Base-by-base conservation (phyloP, 2,888 invertebrate species). In the Tipula unca region DNA sequence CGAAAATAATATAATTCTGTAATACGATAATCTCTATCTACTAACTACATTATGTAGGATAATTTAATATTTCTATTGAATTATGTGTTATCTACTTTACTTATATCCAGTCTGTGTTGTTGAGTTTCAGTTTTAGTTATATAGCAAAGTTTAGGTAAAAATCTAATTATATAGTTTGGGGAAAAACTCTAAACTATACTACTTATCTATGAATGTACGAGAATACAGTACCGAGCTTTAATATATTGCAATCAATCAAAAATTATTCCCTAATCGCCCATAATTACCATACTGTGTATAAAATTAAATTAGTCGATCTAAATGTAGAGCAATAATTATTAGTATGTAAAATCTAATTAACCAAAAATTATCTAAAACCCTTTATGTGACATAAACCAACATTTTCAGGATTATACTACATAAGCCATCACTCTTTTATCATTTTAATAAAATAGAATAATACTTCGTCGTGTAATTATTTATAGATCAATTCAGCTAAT, bases 51-150 rank as follows among this genome's bases (percentile, higher is more conserved):
- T 69, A 69, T 69, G 69, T 25, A 25, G 69, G 69, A 69, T 69
- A 69, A 69, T 69, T 69, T 69, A 69, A 69, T 69, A 69, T 69
- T 25, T 69, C 69, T 69, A 69, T 69, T 69, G 69, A 69, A 69
- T 69, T 69, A 69, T 69, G 69, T 69, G 25, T 69, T 69, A 69
- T 69, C 69, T 69, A 20, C 69, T 25, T 25, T 69, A 25, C 69
- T 69, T 54, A 17, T 1, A 17, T n/a, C 13, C 25, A 8, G 69
- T 69, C 32, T 32, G 6, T 32, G 32, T 32, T 32, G 32, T 32
- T 32, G 32, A 32, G 32, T 32, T 32, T n/a, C n/a, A 32, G 32
- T 32, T 32, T 32, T 2, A 32, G 32, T 32, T 32, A 25, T 69
- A 17, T 48, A 4, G 48, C 1, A 25, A 25, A 69, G 69, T 69